phyloP scores from a whole-genome alignment of 2,113 vertebrate species.

The Protobothrops flavoviridis region DNA sequence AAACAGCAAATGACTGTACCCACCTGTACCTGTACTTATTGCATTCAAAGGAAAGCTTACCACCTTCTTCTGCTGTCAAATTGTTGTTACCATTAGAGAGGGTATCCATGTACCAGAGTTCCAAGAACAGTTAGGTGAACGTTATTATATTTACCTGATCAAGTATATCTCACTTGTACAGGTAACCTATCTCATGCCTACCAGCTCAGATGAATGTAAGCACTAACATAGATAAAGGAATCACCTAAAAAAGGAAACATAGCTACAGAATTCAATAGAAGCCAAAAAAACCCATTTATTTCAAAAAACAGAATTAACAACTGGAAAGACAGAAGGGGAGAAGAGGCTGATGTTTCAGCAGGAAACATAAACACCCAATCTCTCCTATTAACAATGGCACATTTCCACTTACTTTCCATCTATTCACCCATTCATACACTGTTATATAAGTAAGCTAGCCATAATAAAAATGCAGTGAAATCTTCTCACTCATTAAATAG shows the following conservation, averaged over 20 bases:
- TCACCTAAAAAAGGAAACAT: neutral
- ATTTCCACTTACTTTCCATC: neutral
- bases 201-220: neutral
- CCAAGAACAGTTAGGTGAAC: neutral
- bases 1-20: neutral
- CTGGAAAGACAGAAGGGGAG: neutral
- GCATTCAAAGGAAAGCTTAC: neutral
- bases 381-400: neutral
- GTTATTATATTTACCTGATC: neutral
- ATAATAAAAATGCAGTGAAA: neutral
- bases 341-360: neutral
- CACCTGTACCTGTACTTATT: neutral
- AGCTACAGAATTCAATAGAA: neutral
- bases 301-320: neutral
- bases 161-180: neutral
- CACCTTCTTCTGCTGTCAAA: neutral
- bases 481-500: neutral
- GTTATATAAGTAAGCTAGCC: neutral
- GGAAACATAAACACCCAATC: neutral
- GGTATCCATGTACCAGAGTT: neutral
- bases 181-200: neutral
- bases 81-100: neutral
- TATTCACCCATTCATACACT: neutral
- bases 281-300: neutral
- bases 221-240: neutral